phyloP scores from a whole-genome alignment of 2,797 vertebrate species.

The Psittacula derbiana region DNA sequence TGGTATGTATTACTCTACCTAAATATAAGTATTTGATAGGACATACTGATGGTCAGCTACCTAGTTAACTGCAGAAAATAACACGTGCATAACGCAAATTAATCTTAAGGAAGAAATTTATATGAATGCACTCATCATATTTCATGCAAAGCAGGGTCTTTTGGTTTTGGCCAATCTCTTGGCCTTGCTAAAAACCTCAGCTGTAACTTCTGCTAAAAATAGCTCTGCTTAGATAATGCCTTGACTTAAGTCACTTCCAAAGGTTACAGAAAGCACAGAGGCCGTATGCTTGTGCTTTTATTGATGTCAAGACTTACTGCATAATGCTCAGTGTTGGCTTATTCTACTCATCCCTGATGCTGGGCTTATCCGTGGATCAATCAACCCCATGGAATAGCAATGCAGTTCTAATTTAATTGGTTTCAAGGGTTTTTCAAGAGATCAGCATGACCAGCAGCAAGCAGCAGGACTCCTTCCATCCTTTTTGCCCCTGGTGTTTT shows the following conservation, averaged over 20 bases:
- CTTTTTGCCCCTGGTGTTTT: background rate
- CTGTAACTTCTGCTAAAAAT: background rate
- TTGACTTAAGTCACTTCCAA: background rate
- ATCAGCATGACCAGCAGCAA: background rate
- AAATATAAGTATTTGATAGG: background rate
- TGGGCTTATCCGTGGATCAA: background rate
- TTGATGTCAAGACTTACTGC: background rate
- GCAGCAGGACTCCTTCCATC: background rate
- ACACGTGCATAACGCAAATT: background rate
- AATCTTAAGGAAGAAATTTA: background rate
- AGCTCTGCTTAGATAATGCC: background rate
- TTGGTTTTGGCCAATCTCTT: background rate
- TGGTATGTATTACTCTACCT: conserved; percentile 4
- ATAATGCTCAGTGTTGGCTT: background rate
- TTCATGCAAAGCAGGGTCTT: background rate
- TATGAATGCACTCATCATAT: background rate
- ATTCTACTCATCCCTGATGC: background rate
- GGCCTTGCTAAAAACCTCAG: background rate
- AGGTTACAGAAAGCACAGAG: background rate
- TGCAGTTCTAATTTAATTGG: background rate
- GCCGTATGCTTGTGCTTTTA: background rate
- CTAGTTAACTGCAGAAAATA: background rate
- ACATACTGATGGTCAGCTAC: background rate
- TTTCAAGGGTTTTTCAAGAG: background rate
- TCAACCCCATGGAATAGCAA: accelerated